Evolutionary conservation across 1,140 invertebrate genomes (phyloP), one percentile per base, ranked within the genome.

Genomic region (Steinernema feltiae): DNA sequence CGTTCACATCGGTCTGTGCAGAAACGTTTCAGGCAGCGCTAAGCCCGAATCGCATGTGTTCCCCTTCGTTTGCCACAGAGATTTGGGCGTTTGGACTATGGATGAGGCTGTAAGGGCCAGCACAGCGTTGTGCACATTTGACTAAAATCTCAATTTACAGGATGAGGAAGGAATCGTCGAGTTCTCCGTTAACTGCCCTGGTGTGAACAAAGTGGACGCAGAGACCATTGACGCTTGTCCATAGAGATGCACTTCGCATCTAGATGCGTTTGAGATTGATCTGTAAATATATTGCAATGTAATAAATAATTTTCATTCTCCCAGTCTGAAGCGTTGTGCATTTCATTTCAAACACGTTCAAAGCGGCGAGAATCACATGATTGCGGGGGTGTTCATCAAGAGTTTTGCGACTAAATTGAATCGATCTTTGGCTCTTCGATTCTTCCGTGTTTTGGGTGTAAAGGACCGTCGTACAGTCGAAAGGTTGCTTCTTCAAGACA

Each of bases 91-190:
- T 15, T 78, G 77, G 77, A 75, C 69, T 0, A 48, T 76, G 21
- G 77, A 78, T 69, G 70, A 73, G 30, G 29, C 35, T 48, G 77
- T 78, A 29, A 72, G 77, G 74, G 7, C 7, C 0, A 2, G n/a
- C n/a, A n/a, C n/a, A n/a, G 0, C 1, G 1, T 27, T 74, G 17
- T 29, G 30, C 32, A n/a, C 0, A 3, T 46, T 41, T 27, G 32
- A 31, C 48, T 71, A 32, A 21, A 41, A 32, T 12, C 18, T 0
- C 7, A 24, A 32, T 48, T 71, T 78, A 7, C 69, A 78, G 77
- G 77, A 78, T 72, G 74, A 78, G 31, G 77, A 78, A 73, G 77
- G 77, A 1, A 69, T 76, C 24, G 70, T 70, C 41, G 21, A 32
- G 1, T 78, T 78, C 46, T 17, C 32, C 12, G 46, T 53, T 2